phyloP scores from a whole-genome alignment of 1,140 invertebrate species.

The Bombus terrestris region DNA sequence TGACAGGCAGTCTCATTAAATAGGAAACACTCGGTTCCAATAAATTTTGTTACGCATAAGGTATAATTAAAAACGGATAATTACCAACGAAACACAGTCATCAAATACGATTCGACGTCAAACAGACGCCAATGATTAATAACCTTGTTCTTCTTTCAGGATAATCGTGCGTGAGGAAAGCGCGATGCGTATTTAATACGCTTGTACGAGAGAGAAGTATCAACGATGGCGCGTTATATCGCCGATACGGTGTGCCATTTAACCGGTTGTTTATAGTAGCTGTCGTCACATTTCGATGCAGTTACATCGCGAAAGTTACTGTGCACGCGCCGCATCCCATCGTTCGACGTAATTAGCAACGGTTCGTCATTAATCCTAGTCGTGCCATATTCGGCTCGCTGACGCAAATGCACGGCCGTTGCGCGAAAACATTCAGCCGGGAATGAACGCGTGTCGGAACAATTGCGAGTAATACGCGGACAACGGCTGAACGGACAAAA shows the following conservation, averaged over 20 bases:
- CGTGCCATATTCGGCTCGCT: conserved; percentile 21
- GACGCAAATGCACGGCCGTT: conserved; percentile 30
- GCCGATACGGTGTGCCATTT: not conserved
- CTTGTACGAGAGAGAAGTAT: not conserved
- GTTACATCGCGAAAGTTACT: conserved; percentile 34
- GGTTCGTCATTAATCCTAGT: conserved; percentile 58
- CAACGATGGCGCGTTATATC: not conserved
- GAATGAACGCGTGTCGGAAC: conserved; percentile 11
- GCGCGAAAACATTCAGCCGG: conserved; percentile 25
- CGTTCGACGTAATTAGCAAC: conserved; percentile 60
- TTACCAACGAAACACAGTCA: not conserved
- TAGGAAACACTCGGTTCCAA: not conserved
- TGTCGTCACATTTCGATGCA: conserved; percentile 5
- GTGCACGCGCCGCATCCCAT: conserved; percentile 21
- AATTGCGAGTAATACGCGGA: conserved; percentile 1
- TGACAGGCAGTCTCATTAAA: not conserved
- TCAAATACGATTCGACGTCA: not conserved
- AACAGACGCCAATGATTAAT: not conserved
- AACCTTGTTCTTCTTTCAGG: too few relatives aligned
- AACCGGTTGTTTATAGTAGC: conserved; percentile 18
- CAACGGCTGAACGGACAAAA: not conserved
- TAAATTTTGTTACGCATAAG: not conserved
- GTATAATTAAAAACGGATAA: not conserved
- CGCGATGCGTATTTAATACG: not conserved
- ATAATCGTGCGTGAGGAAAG: not conserved